Evolutionary conservation across 2,113 vertebrate species (phyloP), one percentile per base, ranked within the genome.

Genomic region (Lepidothrix coronata): DNA sequence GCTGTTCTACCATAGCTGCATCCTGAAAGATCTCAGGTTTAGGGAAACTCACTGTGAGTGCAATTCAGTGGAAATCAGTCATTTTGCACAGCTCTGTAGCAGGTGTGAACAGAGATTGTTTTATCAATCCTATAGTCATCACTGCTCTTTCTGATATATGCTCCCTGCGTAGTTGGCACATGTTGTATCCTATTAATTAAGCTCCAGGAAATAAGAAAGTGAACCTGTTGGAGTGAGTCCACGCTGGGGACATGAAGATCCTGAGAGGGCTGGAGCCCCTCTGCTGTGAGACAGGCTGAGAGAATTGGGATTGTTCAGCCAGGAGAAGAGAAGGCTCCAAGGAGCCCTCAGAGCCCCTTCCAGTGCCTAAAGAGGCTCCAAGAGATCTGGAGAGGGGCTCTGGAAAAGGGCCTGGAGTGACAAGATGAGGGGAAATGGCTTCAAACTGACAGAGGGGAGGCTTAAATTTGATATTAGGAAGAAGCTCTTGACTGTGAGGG

Each of bases 91-190:
- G 51, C 25, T 41, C 33, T 52, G 48, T 2, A 37, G 12, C 7
- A 25, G 22, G 14, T 35, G 20, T 55, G 75, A 79, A 24, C 21
- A 44, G 25, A 37, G 23, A 74, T 6, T 62, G 37, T 31, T 52
- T 75, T 67, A 18, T 30, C 39, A 61, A 43, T 28, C 44, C 70
- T 41, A 0, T 2, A 14, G 9, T 18, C 57, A 57, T 22, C 20
- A 23, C 25, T 37, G 13, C 37, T 41, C 43, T 52, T 79, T 66
- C 51, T 25, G n/a, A 57, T 12, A 22, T 1, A 28, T 0, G 1
- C 6, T 46, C 70, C 73, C 43, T 35, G 7, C 1, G 1, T 6
- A 8, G 8, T 1, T 28, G 44, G 7, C 6, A 15, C 41, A 5
- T 14, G 2, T 12, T 7, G 28, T 41, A 33, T 22, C 6, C 27